phyloP scores from a whole-genome alignment of 2,113 vertebrate genomes.

The Tringa solitaria region DNA sequence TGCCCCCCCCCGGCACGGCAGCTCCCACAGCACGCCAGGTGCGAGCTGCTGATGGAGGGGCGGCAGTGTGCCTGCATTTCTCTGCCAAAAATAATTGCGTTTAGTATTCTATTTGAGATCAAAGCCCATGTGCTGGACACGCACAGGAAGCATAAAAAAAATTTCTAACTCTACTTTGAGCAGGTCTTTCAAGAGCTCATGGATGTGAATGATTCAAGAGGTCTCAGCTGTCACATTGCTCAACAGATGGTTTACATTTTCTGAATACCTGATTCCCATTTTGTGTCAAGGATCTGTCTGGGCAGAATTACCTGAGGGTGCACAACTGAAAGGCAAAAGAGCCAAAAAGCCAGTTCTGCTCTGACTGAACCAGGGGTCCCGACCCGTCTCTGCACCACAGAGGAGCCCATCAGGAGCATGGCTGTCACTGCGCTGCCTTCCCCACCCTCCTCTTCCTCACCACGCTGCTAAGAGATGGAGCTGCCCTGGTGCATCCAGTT shows the following conservation, averaged over 20 bases:
- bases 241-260: neutral
- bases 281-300: neutral
- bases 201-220: neutral
- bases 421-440: neutral
- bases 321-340: neutral
- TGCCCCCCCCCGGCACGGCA: neutral
- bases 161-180: neutral
- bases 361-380: rapidly evolving
- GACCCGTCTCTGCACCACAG: neutral
- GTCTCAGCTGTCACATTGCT: neutral
- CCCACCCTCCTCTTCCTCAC: neutral
- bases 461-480: neutral
- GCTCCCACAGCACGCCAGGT: neutral
- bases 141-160: neutral
- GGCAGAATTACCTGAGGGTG: neutral
- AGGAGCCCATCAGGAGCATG: neutral
- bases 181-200: neutral
- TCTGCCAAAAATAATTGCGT: neutral
- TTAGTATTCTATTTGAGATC: neutral
- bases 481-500: neutral
- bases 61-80: neutral
- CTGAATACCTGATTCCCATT: neutral
- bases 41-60: neutral
- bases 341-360: neutral
- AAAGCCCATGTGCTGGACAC: neutral